Conservation (phyloP, 1,140 invertebrate genomes). For the Drosophila pallidifrons region DNA sequence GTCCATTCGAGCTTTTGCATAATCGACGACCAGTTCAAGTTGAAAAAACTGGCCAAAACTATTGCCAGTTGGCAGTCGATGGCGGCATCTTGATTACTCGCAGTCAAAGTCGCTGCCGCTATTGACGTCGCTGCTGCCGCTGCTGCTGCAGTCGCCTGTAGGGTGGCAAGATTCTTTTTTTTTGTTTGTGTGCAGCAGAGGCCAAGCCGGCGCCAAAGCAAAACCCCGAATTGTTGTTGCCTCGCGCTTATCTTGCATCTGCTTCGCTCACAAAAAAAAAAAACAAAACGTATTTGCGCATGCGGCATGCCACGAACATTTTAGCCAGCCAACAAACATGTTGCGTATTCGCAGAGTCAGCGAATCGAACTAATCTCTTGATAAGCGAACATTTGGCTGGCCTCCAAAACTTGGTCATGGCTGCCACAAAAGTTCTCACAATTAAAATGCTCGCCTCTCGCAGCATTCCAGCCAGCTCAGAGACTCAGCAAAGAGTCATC, state of each 20-base stretch:
- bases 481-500: constrained; percentile 51
- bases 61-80: constrained; percentile 41
- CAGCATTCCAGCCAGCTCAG: constrained; percentile 37
- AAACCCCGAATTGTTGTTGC: constrained; percentile 48
- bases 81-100: constrained; percentile 73
- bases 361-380: constrained; percentile 67
- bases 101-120: constrained; percentile 32
- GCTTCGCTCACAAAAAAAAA: constrained; percentile 25
- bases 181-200: neutral
- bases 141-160: constrained; percentile 52
- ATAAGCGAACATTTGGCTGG: constrained; percentile 56
- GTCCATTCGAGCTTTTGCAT: constrained; percentile 68
- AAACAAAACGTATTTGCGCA: constrained; percentile 28
- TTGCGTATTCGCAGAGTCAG: constrained; percentile 46
- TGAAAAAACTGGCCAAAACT: constrained; percentile 14
- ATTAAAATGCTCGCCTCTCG: constrained; percentile 68
- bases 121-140: constrained; percentile 19
- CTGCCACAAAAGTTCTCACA: constrained; percentile 71
- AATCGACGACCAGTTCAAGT: constrained; percentile 48
- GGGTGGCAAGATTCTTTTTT: constrained; percentile 76
- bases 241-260: constrained; percentile 43
- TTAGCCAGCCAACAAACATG: constrained; percentile 16
- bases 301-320: constrained; percentile 32
- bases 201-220: constrained; percentile 64
- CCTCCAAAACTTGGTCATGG: constrained; percentile 68